Evolutionary conservation across 2,797 vertebrate species (phyloP).

Genomic region (Taeniopygia guttata): DNA sequence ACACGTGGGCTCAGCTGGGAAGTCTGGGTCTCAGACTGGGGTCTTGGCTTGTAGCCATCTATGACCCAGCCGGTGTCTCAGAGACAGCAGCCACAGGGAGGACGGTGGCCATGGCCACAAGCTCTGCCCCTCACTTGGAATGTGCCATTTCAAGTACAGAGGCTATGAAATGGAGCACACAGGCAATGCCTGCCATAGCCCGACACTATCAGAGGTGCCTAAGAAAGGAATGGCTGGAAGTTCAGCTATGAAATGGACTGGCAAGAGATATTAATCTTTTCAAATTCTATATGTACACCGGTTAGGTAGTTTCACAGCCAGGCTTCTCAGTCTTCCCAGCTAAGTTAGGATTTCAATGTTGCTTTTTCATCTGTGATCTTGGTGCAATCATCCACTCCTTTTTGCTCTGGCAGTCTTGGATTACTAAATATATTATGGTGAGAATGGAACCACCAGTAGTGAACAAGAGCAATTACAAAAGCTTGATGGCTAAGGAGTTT

Average conservation of each 20-base stretch:
- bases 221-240: neutral
- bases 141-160: neutral
- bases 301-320: neutral
- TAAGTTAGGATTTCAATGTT: neutral
- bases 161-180: neutral
- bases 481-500: neutral
- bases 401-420: neutral
- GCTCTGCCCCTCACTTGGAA: neutral
- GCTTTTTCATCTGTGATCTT: neutral
- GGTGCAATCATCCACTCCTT: neutral
- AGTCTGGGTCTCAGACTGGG: neutral
- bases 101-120: accelerated
- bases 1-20: neutral
- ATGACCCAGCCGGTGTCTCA: neutral
- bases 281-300: neutral
- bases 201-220: neutral
- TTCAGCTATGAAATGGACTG: neutral
- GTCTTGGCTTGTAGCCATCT: neutral
- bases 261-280: neutral
- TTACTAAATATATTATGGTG: neutral
- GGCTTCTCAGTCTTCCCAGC: neutral
- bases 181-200: neutral
- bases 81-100: neutral
- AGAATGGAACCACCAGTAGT: neutral
- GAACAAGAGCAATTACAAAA: neutral